These are phyloP conservation scores for Drosophila funebris DNA, from an alignment of 1,140 invertebrate genomes.

Conservation along the genomic window DNA sequence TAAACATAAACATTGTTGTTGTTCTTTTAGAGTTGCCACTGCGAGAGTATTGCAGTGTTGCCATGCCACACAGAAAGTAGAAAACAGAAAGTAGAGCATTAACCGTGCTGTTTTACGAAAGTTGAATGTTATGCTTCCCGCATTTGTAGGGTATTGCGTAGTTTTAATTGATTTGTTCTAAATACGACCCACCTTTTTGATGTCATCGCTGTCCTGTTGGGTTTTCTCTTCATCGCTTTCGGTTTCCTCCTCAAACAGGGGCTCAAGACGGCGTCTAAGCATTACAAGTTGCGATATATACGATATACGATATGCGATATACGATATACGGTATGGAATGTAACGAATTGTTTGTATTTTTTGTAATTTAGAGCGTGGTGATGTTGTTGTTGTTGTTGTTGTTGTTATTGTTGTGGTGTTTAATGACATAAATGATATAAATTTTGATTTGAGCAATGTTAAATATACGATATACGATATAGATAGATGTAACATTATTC, in stretches of 20 bases:
- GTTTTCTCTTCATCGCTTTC: constrained; percentile 84
- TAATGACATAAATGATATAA: constrained; percentile 63
- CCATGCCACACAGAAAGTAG: not conserved
- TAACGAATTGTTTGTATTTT: constrained; percentile 54
- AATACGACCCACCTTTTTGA: constrained; percentile 84
- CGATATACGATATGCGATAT: constrained; percentile 56
- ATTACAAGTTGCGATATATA: constrained; percentile 66
- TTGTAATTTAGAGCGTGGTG: constrained; percentile 46
- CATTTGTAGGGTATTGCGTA: not conserved
- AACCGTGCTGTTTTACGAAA: not conserved
- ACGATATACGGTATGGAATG: constrained; percentile 62
- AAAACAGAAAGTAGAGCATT: not conserved
- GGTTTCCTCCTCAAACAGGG: constrained; percentile 88
- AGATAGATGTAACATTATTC: constrained; percentile 8
- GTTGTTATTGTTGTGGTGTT: constrained; percentile 8
- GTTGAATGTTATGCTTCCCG: not conserved
- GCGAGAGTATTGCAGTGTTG: not conserved
- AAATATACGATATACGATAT: constrained; percentile 11
- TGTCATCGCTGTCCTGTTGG: constrained; percentile 82
- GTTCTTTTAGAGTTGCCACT: not conserved
- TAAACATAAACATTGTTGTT: not conserved
- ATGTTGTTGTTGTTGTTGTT: constrained; percentile 12
- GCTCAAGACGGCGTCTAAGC: constrained; percentile 86
- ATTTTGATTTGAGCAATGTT: constrained; percentile 54
- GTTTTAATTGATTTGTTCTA: constrained; percentile 56